Evolutionary conservation across 2,888 invertebrate genomes (phyloP), one percentile per base, ranked within the genome.

Genomic region (Tuta absoluta): DNA sequence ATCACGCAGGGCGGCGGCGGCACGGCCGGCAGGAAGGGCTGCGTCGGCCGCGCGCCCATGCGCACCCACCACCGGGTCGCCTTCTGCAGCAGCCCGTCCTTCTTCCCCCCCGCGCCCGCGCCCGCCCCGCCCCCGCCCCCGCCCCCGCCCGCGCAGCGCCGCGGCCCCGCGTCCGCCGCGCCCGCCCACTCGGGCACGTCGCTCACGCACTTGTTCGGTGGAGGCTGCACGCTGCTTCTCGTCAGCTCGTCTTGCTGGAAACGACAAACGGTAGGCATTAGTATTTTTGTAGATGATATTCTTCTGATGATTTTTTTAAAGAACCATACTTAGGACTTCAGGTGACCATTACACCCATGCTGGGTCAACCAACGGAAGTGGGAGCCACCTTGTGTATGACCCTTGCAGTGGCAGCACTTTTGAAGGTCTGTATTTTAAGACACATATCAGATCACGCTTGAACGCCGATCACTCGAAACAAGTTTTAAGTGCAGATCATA

Each of bases 231-330:
- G 77, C 93, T 93, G 85, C 93, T 93, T 82, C 93, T 92, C 81
- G 93, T 94, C 89, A 94, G 93, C 90, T 94, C 94, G 86, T 93
- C 93, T 93, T 94, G 93, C 94, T 94, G 87, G 37, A 88, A 87
- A n/a, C 1, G 0, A 51, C 11, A 37, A 57, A 56, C 14, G 41
- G 48, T 5, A 10, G 12, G 10, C n/a, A 49, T 17, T 17, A 21
- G 21, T 5, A 33, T 19, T 58, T 37, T 11, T 17, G 21, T 49
- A n/a, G 14, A 48, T 24, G 28, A 28, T 28, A 28, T 28, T 28
- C 28, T 28, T 28, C 5, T 28, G 28, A 2, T 28, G 28, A 4
- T 28, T 28, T 28, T 5, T n/a, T n/a, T n/a, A n/a, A n/a, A 28
- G 28, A 28, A 28, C 3, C 28, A 28, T 28, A 28, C 5, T 33